Evolutionary conservation across 2,797 vertebrate genomes (phyloP).

Genomic region (Sebastes hopkinsi): DNA sequence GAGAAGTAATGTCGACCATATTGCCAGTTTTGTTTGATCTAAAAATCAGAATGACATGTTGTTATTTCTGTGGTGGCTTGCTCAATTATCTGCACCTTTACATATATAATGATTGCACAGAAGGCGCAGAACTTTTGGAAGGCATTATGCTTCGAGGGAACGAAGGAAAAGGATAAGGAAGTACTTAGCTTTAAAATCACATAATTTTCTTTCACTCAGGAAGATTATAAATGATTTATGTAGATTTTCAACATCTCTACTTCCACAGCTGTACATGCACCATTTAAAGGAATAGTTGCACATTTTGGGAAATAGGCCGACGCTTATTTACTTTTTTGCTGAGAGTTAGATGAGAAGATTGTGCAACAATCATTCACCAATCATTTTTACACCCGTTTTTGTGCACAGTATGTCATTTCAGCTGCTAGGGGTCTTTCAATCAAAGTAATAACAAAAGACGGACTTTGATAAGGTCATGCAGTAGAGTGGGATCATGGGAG

Average conservation of each 20-base stretch:
- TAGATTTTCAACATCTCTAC: neutral
- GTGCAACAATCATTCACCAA: too few relatives aligned
- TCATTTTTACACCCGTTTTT: neutral
- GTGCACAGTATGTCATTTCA: too few relatives aligned
- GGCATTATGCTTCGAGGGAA: constrained; percentile 12
- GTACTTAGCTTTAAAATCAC: constrained; percentile 25
- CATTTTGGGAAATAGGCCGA: neutral
- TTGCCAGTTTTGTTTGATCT: constrained; percentile 25
- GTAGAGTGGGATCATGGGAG: too few relatives aligned
- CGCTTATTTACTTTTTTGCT: neutral
- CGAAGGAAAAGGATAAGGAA: constrained; percentile 18
- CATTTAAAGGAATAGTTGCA: neutral
- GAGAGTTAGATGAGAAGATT: neutral
- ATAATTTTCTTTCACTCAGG: constrained; percentile 5
- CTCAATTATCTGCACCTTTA: constrained; percentile 28
- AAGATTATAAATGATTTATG: neutral
- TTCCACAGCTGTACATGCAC: neutral
- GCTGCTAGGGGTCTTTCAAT: too few relatives aligned
- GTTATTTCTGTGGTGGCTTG: constrained; percentile 34
- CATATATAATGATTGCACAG: constrained; percentile 22
- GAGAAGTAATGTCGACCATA: constrained; percentile 52
- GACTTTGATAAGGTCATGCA: too few relatives aligned
- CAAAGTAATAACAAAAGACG: too few relatives aligned
- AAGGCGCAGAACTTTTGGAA: constrained; percentile 20
- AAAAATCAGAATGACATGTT: constrained; percentile 33